Percentiles rank a stretch among this genome's conserved stretches.
Evolutionary conservation across 2,888 invertebrate genomes (phyloP).

Genomic region (Cantharis nigra): DNA sequence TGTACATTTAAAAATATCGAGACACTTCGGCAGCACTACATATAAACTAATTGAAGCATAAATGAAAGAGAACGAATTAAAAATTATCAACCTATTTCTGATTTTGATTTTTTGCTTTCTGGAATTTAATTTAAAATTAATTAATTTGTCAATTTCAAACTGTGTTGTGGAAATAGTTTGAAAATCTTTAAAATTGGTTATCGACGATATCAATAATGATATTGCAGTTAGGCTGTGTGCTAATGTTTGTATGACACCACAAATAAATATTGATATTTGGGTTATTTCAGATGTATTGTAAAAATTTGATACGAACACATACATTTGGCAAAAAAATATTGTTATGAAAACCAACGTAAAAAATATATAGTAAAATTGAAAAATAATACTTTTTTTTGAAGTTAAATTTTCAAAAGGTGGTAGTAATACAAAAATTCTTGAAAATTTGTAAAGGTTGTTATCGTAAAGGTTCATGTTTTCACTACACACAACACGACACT

Average conservation of each 20-base stretch:
- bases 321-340: not conserved
- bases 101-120: not conserved
- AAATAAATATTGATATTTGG: not conserved
- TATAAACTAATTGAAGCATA: not conserved
- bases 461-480: too few relatives aligned
- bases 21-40: not conserved
- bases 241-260: not conserved
- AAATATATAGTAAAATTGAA: not conserved
- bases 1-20: not conserved
- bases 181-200: not conserved
- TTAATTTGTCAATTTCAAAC: not conserved
- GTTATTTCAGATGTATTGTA: not conserved
- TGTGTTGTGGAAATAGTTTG: not conserved
- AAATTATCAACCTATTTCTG: not conserved
- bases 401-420: not conserved
- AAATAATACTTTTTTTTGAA: not conserved
- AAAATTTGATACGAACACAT: not conserved
- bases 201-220: not conserved
- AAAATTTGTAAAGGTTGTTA: too few relatives aligned
- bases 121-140: not conserved
- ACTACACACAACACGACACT: too few relatives aligned
- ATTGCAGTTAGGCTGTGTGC: not conserved
- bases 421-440: not conserved
- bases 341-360: not conserved
- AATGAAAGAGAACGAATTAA: not conserved